Base-by-base conservation (phyloP, 2,888 invertebrate species). In the Dascillus cervinus region DNA sequence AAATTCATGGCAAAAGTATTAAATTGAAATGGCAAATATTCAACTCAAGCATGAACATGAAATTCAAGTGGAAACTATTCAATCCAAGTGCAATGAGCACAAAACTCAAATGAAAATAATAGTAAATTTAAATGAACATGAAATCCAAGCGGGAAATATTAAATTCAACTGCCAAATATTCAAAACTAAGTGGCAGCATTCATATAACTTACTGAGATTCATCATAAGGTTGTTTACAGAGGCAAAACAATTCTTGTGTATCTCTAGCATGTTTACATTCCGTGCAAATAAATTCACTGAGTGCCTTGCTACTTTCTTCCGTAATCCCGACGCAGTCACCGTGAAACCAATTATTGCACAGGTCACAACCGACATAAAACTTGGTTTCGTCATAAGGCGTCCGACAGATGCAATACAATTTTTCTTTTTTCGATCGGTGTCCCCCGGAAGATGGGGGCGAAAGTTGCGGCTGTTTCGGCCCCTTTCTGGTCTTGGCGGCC, bases 261-360 rank as follows among this genome's bases (percentile, higher is more conserved):
- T 89, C 88, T 44, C 81, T 75, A 2, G 90, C 88, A 48, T 85
- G 83, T 36, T 81, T 77, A 58, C 91, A 91, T 57, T 89, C 89
- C 9, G 75, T 74, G 57, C 91, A 91, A 44, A 89, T 78, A 65
- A 90, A 97, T 60, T 91, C 88, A 26, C 89, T 87, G 64, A 96
- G 76, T 13, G 79, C 77, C 62, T 88, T 86, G 41, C 92, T 91
- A 72, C 85, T 84, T 60, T 86, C 83, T 64, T 95, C 92, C 0
- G 88, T 87, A 37, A 97, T 87, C 23, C 85, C 87, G 6, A 97
- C 92, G 62, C 98, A 98, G 49, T 87, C 86, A 1, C 95, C 95
- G 61, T 98, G 98, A 74, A 92, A 97, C 96, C 97, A 97, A 65
- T 95, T 94, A 56, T 88, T 89, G 65, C 97, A 98, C 54, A 91